Percentiles rank a stretch among this genome's conserved stretches.
These are phyloP conservation scores for Metalampra italica DNA, from an alignment of 2,888 invertebrate species.

Conservation along the genomic window DNA sequence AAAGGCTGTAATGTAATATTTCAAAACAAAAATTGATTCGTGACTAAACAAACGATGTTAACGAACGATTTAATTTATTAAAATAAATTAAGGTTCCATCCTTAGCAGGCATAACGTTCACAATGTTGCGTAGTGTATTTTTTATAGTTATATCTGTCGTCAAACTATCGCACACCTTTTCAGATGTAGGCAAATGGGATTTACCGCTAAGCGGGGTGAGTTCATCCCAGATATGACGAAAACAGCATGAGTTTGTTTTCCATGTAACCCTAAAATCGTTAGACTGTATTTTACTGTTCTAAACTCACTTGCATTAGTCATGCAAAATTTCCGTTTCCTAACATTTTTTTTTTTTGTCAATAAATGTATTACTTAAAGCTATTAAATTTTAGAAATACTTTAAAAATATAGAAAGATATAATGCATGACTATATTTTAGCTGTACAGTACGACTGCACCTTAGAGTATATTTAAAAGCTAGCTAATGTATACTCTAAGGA, in stretches of 20 bases:
- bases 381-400: too few relatives aligned
- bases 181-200: slow-evolving; percentile 84
- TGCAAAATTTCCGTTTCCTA: too few relatives aligned
- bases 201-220: slow-evolving; percentile 75
- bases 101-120: slow-evolving; percentile 14
- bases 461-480: too few relatives aligned
- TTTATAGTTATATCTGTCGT: slow-evolving; percentile 44
- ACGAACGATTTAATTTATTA: slow-evolving; percentile 16
- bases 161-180: slow-evolving; percentile 63
- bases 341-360: too few relatives aligned
- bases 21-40: background rate
- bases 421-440: too few relatives aligned
- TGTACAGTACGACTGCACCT: too few relatives aligned
- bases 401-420: too few relatives aligned
- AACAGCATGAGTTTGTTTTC: too few relatives aligned
- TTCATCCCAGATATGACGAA: slow-evolving; percentile 27
- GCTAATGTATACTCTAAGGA: too few relatives aligned
- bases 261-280: too few relatives aligned
- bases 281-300: background rate
- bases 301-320: too few relatives aligned
- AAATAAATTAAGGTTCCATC: slow-evolving; percentile 21
- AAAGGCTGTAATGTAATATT: background rate
- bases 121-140: slow-evolving; percentile 50
- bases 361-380: too few relatives aligned
- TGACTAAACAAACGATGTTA: slow-evolving; percentile 27